Base-by-base conservation (phyloP, 2,113 vertebrate species). In the Eupsittula cactorum region DNA sequence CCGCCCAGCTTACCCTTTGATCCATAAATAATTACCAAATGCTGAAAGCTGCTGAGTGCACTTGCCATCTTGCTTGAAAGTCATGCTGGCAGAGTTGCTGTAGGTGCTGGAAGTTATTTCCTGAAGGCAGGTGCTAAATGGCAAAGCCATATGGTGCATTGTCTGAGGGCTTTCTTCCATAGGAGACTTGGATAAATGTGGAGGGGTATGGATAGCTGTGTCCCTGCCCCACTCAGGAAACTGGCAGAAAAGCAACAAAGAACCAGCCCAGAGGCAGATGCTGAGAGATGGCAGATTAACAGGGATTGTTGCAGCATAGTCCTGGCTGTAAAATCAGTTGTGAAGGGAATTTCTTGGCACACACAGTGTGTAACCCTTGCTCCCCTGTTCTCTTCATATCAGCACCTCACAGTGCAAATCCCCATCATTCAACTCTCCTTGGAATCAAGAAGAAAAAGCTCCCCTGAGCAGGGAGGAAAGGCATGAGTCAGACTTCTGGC, bases 271-370 rank as follows among this genome's bases (percentile, higher is more conserved):
- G 76, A 67, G 25, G 60, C 46, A 88, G 85, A 76, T 76, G 62
- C 55, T 52, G 62, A 65, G 64, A 82, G 41, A 60, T n/a, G 39
- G 23, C 78, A 77, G 82, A 86, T 77, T 75, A 70, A 49, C 17
- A 12, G 37, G 60, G 77, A 81, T 64, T 89, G 47, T 44, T 59
- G 44, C 53, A 80, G 46, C 88, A 90, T 25, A 59, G 76, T 44
- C 57, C 50, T 31, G 35, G 18, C 65, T 86, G 68, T 21, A 47
- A 71, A 8, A 35, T 64, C 77, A 78, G 0, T 50, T 70, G 52
- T 67, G 73, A 75, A 86, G 64, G 29, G 76, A 86, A 92, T 91
- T 90, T 90, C 73, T 86, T 93, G 80, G 88, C 80, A 70, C 52
- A 87, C 52, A 27, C 23, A 19, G 16, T 23, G 46, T 24, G 24